Evolutionary conservation across 2,113 vertebrate species (phyloP), one percentile per base, ranked within the genome.

Genomic region (Limnothrissa miodon): DNA sequence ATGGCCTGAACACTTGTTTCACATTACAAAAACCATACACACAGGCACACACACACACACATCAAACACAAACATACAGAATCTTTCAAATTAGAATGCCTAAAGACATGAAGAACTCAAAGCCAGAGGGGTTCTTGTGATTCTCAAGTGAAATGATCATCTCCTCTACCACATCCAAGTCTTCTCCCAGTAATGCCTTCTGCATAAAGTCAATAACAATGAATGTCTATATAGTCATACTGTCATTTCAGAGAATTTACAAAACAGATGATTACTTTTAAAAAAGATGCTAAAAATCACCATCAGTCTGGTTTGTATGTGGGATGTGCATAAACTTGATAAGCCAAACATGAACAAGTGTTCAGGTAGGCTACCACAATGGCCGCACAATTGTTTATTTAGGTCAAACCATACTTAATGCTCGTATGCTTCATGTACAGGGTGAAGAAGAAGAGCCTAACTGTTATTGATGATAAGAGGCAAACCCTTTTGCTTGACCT

Each of bases 31-130:
- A 70, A 10, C 13, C n/a, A 33, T 10, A 33, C 59, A 66, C 29
- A 70, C 62, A 70, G 29, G 17, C 62, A 70, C 62, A 70, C 59
- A 66, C n/a, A 25, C 25, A 13, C 62, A 70, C 62, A 74, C 66
- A 33, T 11, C 4, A 74, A 33, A 9, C 66, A 74, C 33, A 39
- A 33, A 36, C 33, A 11, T 74, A 13, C 36, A n/a, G n/a, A n/a
- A n/a, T n/a, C 62, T 36, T 33, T 29, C 62, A 70, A 25, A 70
- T 33, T 33, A 70, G 62, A 29, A 10, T 70, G n/a, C 62, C 25
- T 15, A 11, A 70, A 70, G 36, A 10, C 29, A 74, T 29, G n/a
- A 62, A 62, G 25, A 62, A 13, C 23, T 62, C 59, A 62, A 25
- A 10, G n/a, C 10, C 56, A 25, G 25, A 62, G 11, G 29, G 56